Evolutionary conservation across 1,140 invertebrate species (phyloP).

Genomic region (Trissolcus basalis): DNA sequence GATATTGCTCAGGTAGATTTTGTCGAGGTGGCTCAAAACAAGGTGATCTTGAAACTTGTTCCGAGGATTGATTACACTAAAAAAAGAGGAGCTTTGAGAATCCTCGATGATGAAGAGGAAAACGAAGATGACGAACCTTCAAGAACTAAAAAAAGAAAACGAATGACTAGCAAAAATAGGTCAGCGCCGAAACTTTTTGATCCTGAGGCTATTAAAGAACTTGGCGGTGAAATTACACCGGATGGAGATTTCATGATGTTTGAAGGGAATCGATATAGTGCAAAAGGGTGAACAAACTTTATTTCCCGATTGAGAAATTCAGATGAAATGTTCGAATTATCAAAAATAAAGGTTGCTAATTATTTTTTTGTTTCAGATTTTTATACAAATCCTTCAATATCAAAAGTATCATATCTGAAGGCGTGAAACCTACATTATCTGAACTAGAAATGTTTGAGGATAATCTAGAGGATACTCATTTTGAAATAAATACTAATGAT

Average conservation of each 20-base stretch:
- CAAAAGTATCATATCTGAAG: conserved; percentile 93
- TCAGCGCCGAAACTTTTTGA: conserved; percentile 95
- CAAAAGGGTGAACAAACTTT: conserved; percentile 87
- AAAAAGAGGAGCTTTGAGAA: conserved; percentile 88
- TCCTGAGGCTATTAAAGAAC: conserved; percentile 92
- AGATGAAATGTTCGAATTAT: no score
- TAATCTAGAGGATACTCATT: conserved; percentile 91
- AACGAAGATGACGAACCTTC: background rate
- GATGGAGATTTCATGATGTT: conserved; percentile 98
- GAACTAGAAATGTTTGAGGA: conserved; percentile 98
- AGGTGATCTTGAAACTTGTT: conserved; percentile 94
- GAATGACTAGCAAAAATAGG: conserved; percentile 80
- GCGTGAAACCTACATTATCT: conserved; percentile 94
- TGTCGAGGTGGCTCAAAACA: conserved; percentile 94
- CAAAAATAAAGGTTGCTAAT: no score
- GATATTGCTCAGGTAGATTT: conserved; percentile 97
- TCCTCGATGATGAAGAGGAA: conserved; percentile 43
- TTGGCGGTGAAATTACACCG: conserved; percentile 95
- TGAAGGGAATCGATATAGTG: conserved; percentile 95
- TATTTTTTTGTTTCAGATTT: conserved; percentile 77
- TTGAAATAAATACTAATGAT: conserved; percentile 79
- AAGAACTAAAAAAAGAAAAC: conserved; percentile 89
- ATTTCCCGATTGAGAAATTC: no score
- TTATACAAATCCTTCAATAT: conserved; percentile 96
- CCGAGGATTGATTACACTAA: conserved; percentile 97